Conservation (phyloP, 1,140 invertebrate genomes). For the Olivierus martensii region DNA sequence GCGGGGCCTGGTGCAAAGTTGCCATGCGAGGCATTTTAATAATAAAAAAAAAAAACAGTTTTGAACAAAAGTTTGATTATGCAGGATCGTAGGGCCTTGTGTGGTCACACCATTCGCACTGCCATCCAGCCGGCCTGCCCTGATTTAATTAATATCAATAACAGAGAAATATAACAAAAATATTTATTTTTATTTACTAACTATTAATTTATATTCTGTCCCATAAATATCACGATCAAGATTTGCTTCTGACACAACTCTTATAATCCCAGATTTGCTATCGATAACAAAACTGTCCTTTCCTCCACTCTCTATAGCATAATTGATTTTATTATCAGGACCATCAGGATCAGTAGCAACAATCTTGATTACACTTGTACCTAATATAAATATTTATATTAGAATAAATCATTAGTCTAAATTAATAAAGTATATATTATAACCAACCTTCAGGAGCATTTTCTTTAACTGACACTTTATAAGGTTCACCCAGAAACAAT, state of each 20-base stretch:
- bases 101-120: no score
- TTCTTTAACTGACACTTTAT: conserved; percentile 12
- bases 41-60: no score
- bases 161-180: no score
- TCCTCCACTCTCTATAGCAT: conserved; percentile 54
- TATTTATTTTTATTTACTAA: no score
- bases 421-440: no score
- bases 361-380: conserved; percentile 52
- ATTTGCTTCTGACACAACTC: conserved; percentile 52
- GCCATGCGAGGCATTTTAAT: no score
- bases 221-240: conserved; percentile 19
- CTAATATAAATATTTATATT: conserved; percentile 28
- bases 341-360: conserved; percentile 53
- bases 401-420: no score
- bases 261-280: conserved; percentile 49
- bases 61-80: no score
- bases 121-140: no score
- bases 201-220: conserved; percentile 5
- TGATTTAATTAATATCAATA: no score
- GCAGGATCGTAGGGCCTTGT: no score
- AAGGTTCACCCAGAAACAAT: conserved; percentile 39
- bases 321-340: conserved; percentile 48
- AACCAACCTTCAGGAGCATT: conserved; percentile 8
- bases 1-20: no score
- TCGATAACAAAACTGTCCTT: conserved; percentile 67